A percentile compares a stretch with the other conserved stretches of the same genome.
These are phyloP conservation scores for Tringa solitaria DNA, from an alignment of 2,113 vertebrate species.

Conservation along the genomic window DNA sequence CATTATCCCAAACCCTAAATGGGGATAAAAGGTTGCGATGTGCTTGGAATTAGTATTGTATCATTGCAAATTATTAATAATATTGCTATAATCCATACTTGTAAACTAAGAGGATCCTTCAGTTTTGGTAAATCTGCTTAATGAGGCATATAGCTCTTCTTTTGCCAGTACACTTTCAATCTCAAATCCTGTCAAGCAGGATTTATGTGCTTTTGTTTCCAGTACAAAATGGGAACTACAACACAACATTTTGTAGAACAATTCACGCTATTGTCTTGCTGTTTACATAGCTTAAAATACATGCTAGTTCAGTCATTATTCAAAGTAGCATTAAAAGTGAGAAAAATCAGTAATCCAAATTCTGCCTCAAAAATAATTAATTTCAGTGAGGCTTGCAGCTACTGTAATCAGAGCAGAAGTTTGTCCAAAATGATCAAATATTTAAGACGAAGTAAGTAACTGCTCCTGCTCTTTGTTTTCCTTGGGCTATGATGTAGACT, in stretches of 20 bases:
- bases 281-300: background rate
- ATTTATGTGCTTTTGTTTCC: conserved; percentile 21
- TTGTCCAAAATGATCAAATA: conserved; percentile 11
- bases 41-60: background rate
- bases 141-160: background rate
- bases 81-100: background rate
- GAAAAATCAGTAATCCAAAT: background rate
- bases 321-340: background rate
- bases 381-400: background rate
- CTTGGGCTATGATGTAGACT: background rate
- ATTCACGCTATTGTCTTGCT: background rate
- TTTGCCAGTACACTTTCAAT: conserved; percentile 1
- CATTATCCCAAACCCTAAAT: background rate
- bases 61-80: background rate
- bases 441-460: conserved; percentile 9
- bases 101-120: background rate
- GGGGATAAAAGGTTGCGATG: background rate
- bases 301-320: background rate
- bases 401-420: background rate
- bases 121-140: background rate
- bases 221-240: background rate
- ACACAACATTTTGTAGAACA: background rate
- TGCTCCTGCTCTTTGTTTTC: conserved; percentile 5
- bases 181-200: background rate
- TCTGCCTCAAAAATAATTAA: background rate